Conservation (phyloP, 2,113 vertebrate genomes). For the Propithecus coquereli region DNA sequence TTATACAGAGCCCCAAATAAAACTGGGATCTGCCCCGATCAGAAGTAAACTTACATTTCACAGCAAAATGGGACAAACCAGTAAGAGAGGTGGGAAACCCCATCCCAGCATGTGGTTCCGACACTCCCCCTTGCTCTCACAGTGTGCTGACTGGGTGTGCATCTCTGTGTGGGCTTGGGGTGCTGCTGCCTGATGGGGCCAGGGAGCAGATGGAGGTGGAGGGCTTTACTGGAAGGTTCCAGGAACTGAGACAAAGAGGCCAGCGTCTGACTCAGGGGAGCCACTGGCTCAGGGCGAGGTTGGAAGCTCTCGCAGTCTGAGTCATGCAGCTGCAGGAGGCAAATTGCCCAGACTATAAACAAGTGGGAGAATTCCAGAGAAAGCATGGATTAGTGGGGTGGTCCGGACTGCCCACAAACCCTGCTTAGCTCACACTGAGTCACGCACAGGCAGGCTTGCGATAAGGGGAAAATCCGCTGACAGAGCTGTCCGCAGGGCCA, state of each 20-base stretch:
- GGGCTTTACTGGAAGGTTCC: not conserved
- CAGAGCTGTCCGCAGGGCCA: not conserved
- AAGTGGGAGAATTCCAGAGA: conserved; percentile 1
- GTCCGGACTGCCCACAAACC: not conserved
- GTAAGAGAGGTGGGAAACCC: not conserved
- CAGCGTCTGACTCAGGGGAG: not conserved
- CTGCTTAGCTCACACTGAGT: not conserved
- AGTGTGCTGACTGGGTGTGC: rapidly evolving
- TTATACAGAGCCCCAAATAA: not conserved
- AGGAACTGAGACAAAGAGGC: not conserved
- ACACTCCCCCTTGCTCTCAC: not conserved
- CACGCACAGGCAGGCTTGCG: not conserved
- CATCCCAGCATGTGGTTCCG: not conserved
- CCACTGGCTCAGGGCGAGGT: not conserved
- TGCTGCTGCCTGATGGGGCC: not conserved
- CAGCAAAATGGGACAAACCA: not conserved
- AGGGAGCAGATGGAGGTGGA: not conserved
- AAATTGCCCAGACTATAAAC: not conserved
- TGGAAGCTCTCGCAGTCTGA: conserved; percentile 1
- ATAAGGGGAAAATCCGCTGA: not conserved
- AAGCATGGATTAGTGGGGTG: not conserved
- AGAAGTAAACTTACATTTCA: not conserved
- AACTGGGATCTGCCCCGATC: not conserved
- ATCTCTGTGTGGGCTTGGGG: not conserved
- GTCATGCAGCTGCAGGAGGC: conserved; percentile 17